Percentiles rank a stretch among this genome's conserved stretches.
Evolutionary conservation across 2,888 invertebrate species (phyloP).

Genomic region (Synergus gifuensis): DNA sequence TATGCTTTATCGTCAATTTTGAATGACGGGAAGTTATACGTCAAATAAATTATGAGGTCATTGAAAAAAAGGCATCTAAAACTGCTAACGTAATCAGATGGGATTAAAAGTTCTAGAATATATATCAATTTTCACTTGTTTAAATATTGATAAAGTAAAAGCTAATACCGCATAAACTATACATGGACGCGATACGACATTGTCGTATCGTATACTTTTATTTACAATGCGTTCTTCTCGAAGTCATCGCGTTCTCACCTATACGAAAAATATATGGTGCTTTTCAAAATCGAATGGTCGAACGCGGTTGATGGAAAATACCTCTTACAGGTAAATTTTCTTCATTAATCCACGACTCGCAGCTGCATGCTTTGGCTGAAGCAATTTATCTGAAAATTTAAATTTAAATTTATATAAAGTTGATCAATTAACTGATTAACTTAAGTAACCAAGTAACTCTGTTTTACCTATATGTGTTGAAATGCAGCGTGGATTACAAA

Average conservation of each 20-base stretch:
- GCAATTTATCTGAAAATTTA: constrained; percentile 70
- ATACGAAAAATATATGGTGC: constrained; percentile 36
- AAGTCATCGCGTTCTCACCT: constrained; percentile 7
- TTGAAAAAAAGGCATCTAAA: neutral
- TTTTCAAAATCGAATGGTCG: neutral
- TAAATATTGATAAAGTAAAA: constrained; percentile 38
- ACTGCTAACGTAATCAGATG: neutral
- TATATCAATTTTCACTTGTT: constrained; percentile 24
- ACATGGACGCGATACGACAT: constrained; percentile 28
- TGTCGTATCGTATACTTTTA: constrained; percentile 26
- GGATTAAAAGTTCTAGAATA: constrained; percentile 32
- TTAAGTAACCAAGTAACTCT: neutral
- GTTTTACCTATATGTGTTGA: constrained; percentile 68
- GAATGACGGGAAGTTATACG: neutral
- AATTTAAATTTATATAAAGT: neutral
- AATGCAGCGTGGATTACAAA: constrained; percentile 67
- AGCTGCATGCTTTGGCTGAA: constrained; percentile 75
- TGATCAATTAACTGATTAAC: neutral
- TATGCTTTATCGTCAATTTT: neutral
- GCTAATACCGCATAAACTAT: constrained; percentile 39
- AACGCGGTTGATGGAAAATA: constrained; percentile 20
- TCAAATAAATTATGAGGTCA: constrained; percentile 20
- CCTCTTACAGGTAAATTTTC: constrained; percentile 1
- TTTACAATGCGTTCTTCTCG: constrained; percentile 32
- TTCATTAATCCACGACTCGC: constrained; percentile 56